These are phyloP conservation scores for Cyphomyrus plagiostoma DNA, from an alignment of 2,113 vertebrate species.

Conservation along the genomic window DNA sequence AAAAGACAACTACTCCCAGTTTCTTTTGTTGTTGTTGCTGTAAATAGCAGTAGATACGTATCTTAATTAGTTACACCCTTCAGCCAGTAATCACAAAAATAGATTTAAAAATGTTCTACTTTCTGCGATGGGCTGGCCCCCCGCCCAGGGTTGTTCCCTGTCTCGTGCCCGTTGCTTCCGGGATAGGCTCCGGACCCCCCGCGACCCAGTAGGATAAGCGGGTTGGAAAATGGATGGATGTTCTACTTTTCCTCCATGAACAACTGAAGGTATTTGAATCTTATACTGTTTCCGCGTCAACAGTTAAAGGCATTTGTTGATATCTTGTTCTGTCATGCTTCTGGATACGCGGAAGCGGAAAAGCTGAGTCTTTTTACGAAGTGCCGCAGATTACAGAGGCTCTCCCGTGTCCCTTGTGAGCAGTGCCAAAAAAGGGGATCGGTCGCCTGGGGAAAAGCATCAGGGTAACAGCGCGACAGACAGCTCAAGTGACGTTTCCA, in stretches of 20 bases:
- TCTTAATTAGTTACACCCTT: neutral
- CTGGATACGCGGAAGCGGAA: conserved; percentile 7
- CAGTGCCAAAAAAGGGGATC: neutral
- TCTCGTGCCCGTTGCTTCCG: no score
- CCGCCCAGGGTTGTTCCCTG: no score
- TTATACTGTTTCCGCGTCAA: neutral
- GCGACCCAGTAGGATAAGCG: no score
- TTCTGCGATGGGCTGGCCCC: neutral
- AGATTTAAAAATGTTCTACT: neutral
- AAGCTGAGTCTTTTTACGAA: neutral
- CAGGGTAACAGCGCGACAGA: neutral
- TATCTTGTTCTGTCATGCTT: neutral
- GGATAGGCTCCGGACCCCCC: no score
- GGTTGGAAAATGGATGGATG: neutral
- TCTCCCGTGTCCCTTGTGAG: neutral
- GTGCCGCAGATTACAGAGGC: no score
- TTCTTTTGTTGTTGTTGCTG: neutral
- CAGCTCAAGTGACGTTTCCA: neutral
- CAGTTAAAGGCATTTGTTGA: neutral
- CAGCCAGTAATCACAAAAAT: neutral
- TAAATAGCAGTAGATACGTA: neutral
- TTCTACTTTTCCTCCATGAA: neutral
- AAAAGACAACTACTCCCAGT: neutral
- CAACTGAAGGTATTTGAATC: neutral
- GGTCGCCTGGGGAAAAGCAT: neutral